Evolutionary conservation across 2,797 vertebrate genomes (phyloP).

Genomic region (Macrochelys suwanniensis): DNA sequence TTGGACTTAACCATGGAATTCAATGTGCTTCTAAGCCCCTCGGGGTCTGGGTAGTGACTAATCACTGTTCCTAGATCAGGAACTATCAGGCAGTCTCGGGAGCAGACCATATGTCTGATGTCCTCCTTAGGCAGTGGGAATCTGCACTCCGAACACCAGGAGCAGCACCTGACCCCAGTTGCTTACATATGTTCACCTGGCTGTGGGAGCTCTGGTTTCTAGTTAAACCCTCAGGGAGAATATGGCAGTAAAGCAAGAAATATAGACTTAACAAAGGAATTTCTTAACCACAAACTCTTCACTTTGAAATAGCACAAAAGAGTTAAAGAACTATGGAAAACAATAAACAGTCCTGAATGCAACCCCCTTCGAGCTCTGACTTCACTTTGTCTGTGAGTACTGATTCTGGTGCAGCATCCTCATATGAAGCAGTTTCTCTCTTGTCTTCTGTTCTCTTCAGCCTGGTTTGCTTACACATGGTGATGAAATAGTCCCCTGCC

Average conservation of each 20-base stretch:
- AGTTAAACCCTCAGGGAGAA: background rate
- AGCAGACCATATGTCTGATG: background rate
- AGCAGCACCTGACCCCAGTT: background rate
- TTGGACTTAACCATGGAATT: background rate
- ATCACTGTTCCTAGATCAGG: background rate
- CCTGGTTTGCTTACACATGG: background rate
- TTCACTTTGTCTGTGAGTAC: background rate
- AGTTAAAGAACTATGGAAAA: background rate
- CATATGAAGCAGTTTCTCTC: background rate
- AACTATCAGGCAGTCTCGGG: background rate
- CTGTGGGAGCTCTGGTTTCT: conserved; percentile 10
- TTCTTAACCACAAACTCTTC: background rate
- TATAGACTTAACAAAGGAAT: background rate
- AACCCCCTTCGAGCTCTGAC: background rate
- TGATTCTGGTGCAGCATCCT: background rate
- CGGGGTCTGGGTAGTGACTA: rapidly evolving
- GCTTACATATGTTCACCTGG: background rate
- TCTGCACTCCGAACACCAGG: background rate
- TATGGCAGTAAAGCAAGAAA: background rate
- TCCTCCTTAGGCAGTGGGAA: conserved; percentile 19
- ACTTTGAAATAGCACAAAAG: background rate
- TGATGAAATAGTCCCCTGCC: background rate
- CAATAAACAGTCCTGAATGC: conserved; percentile 12
- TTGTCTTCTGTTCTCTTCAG: background rate
- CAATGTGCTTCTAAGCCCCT: background rate